Evolutionary conservation across 2,113 vertebrate species (phyloP), one percentile per base, ranked within the genome.

Genomic region (Scatophagus argus): DNA sequence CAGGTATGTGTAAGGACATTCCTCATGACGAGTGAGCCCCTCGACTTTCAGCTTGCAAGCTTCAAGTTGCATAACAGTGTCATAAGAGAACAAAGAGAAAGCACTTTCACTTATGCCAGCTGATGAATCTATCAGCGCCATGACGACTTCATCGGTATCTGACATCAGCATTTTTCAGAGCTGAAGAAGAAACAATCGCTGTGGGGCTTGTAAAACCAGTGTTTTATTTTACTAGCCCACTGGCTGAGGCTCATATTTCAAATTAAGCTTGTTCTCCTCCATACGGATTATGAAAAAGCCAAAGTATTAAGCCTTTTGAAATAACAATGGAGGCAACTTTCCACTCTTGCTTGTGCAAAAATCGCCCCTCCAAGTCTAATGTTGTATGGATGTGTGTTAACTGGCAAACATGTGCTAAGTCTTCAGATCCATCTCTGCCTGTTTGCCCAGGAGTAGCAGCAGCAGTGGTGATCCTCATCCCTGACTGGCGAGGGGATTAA

Each of bases 1-100:
- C 12, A 74, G 79, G 83, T 87, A 74, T 76, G 51, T 43, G 54
- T 59, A 60, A 58, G 75, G 61, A 70, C 74, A 87, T 90, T 85
- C 76, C 77, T 79, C 34, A 23, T 25, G 49, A 81, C 41, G 32
- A 69, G 38, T 3, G 55, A 75, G 74, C 60, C n/a, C 47, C 31
- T 56, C 27, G 7, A 36, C 66, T 61, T 52, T 16, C 34, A 49
- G 65, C 60, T 52, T 77, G 44, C 14, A 5, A 76, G 27, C 34
- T 72, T 62, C 23, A 58, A 54, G 80, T 85, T 82, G 54, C 71
- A 66, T 83, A 82, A 84, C 34, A 13, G 52, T 21, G 56, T 62
- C 59, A 58, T 63, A 49, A 36, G 69, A 64, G 68, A 83, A 75
- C 51, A 49, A 60, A 47, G 21, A 54, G 59, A 44, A 44, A 61